phyloP scores from a whole-genome alignment of 2,113 vertebrate genomes.

The Phoxinus phoxinus region DNA sequence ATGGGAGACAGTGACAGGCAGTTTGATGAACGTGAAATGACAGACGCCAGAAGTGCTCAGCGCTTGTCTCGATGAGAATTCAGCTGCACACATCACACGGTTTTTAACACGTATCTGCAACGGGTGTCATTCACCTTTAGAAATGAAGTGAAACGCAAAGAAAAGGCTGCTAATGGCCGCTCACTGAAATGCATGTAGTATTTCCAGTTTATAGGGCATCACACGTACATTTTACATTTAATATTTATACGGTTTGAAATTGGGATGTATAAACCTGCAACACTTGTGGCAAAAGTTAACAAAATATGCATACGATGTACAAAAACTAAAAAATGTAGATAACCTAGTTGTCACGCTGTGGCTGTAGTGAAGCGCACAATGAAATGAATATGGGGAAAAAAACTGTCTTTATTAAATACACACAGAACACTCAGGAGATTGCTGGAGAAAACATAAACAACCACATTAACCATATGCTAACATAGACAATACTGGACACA shows the following conservation, averaged over 20 bases:
- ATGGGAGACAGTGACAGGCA: constrained; percentile 51
- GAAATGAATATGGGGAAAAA: no score
- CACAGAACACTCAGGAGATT: no score
- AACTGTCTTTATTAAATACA: no score
- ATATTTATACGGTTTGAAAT: neutral
- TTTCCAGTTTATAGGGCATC: neutral
- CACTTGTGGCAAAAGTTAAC: no score
- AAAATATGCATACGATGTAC: no score
- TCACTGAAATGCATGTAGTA: neutral
- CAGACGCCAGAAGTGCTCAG: constrained; percentile 22
- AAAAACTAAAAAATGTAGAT: no score
- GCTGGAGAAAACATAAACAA: no score
- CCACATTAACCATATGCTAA: no score
- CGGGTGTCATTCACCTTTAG: constrained; percentile 6
- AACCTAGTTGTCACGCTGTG: no score
- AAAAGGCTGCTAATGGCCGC: neutral
- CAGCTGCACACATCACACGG: neutral
- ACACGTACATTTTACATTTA: neutral
- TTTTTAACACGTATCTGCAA: constrained; percentile 6
- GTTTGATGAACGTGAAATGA: constrained; percentile 48
- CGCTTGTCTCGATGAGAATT: constrained; percentile 8
- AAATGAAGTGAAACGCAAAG: neutral
- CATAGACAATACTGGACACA: no score
- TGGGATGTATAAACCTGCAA: neutral
- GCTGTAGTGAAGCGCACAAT: no score